Conservation (phyloP, 92 coral and sea anemone species). For the Palythoa grandiflora region DNA sequence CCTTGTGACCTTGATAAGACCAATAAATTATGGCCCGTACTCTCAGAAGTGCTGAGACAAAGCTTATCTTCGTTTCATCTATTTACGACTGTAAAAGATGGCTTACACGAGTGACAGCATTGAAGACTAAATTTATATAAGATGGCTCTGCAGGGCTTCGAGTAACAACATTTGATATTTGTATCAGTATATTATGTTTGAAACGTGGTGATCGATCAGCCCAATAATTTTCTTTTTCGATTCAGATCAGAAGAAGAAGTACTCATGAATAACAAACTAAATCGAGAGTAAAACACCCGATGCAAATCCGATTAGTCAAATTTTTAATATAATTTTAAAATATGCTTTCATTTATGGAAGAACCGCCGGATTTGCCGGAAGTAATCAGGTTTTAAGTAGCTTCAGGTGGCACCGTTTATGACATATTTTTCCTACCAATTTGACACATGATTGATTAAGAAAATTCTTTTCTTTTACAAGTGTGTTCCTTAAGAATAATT, state of each 20-base stretch:
- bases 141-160: no score
- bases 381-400: background rate
- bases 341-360: background rate
- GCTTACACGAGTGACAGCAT: no score
- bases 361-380: background rate
- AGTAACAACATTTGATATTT: no score
- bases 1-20: background rate
- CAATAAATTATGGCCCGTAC: background rate
- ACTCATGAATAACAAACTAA: background rate
- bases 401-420: background rate
- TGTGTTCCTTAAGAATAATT: background rate
- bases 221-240: background rate
- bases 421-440: background rate
- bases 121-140: no score
- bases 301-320: background rate
- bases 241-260: background rate
- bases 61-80: background rate
- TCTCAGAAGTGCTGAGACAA: background rate
- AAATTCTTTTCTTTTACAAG: background rate
- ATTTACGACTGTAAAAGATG: background rate
- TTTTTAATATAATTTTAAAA: constrained; percentile 1
- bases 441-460: background rate
- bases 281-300: background rate
- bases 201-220: background rate
- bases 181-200: no score